These are phyloP conservation scores for Oreochromis spilurus DNA, from an alignment of 2,113 vertebrate species.

Conservation along the genomic window DNA sequence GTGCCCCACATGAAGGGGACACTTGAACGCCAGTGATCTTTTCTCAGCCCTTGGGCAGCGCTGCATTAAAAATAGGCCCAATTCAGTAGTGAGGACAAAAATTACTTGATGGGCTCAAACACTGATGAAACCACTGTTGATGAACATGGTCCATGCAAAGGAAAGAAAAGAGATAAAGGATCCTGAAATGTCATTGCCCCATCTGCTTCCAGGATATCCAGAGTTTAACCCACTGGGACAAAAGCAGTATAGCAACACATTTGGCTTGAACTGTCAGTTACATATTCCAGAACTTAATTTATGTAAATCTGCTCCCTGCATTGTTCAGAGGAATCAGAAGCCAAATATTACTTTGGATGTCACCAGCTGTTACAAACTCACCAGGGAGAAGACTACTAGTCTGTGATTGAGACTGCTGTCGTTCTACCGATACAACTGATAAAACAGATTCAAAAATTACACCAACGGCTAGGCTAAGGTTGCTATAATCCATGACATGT, in stretches of 20 bases:
- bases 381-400: neutral
- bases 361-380: neutral
- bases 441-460: neutral
- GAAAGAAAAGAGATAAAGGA: neutral
- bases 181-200: neutral
- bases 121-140: rapidly evolving
- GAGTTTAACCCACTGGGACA: neutral
- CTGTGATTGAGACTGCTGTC: neutral
- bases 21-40: rapidly evolving
- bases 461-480: neutral
- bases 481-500: neutral
- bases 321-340: neutral
- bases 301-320: neutral
- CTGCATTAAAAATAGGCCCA: neutral
- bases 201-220: neutral
- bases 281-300: neutral
- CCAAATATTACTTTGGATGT: neutral
- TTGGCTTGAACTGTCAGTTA: neutral
- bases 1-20: neutral
- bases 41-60: neutral
- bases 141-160: neutral
- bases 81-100: neutral
- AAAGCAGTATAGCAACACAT: neutral
- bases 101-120: neutral
- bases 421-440: neutral